These are phyloP conservation scores for Falco cherrug DNA, from an alignment of 2,797 vertebrate genomes.

Conservation along the genomic window DNA sequence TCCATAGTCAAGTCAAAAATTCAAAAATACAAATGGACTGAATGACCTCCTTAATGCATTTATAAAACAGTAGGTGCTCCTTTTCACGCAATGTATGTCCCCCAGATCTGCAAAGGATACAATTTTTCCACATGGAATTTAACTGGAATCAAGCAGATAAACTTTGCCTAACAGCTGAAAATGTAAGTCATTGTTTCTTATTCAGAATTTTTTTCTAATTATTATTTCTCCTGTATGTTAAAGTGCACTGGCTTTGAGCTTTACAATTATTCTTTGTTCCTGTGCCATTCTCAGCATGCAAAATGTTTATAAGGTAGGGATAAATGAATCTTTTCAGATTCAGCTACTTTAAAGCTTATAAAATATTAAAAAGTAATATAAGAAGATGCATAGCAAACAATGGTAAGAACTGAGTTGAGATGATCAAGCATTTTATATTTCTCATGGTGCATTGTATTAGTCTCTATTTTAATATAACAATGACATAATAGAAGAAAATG, in stretches of 20 bases:
- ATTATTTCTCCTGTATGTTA: neutral
- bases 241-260: neutral
- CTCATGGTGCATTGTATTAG: neutral
- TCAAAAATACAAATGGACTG: neutral
- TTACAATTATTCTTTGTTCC: neutral
- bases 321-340: neutral
- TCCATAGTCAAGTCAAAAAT: neutral
- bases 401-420: neutral
- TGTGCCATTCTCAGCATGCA: neutral
- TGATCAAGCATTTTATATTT: constrained; percentile 53
- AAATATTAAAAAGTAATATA: constrained; percentile 47
- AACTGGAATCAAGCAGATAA: neutral
- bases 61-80: neutral
- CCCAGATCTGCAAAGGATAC: neutral
- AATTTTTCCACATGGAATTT: neutral
- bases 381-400: neutral
- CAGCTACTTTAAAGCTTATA: constrained; percentile 37
- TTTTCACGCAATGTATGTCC: neutral
- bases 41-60: neutral
- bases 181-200: neutral
- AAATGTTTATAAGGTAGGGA: neutral
- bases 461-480: constrained; percentile 23
- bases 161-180: neutral
- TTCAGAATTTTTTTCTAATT: neutral
- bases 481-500: constrained; percentile 28